Conservation (phyloP, 2,888 invertebrate genomes). For the Eulithis testata region DNA sequence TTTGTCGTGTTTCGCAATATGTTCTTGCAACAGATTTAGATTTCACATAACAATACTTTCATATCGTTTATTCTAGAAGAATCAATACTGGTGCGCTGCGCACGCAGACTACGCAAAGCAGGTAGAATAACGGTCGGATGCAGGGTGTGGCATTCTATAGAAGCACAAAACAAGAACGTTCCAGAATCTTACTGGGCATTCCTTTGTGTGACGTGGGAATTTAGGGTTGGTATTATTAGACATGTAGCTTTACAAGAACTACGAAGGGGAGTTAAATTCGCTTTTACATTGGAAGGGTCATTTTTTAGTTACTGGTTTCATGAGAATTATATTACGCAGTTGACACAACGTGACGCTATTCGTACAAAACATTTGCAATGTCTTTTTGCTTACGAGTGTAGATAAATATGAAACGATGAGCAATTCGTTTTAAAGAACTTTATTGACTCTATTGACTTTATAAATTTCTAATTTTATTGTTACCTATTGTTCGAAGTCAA, state of each 20-base stretch:
- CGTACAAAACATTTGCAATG: no score
- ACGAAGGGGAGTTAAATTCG: neutral
- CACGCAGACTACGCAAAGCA: slow-evolving; percentile 14
- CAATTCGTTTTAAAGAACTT: no score
- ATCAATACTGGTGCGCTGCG: slow-evolving; percentile 1
- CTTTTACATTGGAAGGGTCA: neutral
- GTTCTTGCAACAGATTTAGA: neutral
- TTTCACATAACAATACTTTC: neutral
- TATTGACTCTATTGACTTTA: no score
- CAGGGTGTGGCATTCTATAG: slow-evolving; percentile 9
- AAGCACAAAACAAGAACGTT: slow-evolving; percentile 5
- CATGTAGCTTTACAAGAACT: neutral
- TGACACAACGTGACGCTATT: no score
- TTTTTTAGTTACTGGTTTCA: neutral
- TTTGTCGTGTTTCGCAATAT: neutral
- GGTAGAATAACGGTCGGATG: slow-evolving; percentile 37
- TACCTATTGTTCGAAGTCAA: no score
- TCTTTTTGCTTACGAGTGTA: no score
- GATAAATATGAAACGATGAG: no score
- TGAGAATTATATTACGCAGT: no score
- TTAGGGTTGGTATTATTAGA: slow-evolving; percentile 13
- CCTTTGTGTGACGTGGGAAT: slow-evolving; percentile 21
- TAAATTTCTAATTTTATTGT: no score
- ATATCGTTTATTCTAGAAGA: slow-evolving; percentile 3
- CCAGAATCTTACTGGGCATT: neutral